Evolutionary conservation across 2,888 invertebrate species (phyloP).

Genomic region (Phlogophora meticulosa): DNA sequence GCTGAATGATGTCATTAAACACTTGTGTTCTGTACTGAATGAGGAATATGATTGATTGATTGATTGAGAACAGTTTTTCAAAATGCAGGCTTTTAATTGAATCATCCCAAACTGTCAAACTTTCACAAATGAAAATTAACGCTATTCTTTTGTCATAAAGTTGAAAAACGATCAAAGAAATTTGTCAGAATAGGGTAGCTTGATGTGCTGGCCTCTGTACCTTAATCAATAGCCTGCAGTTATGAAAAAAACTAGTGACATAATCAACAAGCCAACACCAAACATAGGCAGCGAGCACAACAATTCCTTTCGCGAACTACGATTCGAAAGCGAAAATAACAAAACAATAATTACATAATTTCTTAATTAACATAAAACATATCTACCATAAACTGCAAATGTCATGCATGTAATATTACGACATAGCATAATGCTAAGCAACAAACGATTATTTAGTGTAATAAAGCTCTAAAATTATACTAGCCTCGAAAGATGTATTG

Average conservation of each 20-base stretch:
- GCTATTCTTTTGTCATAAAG: too few relatives aligned
- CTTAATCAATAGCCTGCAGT: not conserved
- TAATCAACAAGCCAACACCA: not conserved
- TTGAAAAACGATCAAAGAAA: too few relatives aligned
- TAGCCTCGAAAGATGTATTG: constrained; percentile 42
- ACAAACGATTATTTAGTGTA: constrained; percentile 33
- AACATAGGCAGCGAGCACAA: not conserved
- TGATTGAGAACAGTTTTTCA: too few relatives aligned
- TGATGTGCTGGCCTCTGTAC: too few relatives aligned
- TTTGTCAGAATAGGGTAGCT: too few relatives aligned
- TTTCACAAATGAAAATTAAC: too few relatives aligned
- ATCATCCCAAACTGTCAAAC: too few relatives aligned
- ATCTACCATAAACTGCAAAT: constrained; percentile 19
- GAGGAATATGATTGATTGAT: too few relatives aligned
- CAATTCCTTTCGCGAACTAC: not conserved
- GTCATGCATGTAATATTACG: constrained; percentile 24
- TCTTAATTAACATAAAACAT: constrained; percentile 24
- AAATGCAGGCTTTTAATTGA: too few relatives aligned
- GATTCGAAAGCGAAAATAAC: not conserved
- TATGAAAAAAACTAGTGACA: not conserved
- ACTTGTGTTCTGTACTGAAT: too few relatives aligned
- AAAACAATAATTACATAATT: constrained; percentile 23
- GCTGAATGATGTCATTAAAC: too few relatives aligned
- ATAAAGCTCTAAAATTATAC: constrained; percentile 49
- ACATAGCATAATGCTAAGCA: constrained; percentile 14